phyloP scores from a whole-genome alignment of 2,113 vertebrate genomes.

The Lophochroa leadbeateri region DNA sequence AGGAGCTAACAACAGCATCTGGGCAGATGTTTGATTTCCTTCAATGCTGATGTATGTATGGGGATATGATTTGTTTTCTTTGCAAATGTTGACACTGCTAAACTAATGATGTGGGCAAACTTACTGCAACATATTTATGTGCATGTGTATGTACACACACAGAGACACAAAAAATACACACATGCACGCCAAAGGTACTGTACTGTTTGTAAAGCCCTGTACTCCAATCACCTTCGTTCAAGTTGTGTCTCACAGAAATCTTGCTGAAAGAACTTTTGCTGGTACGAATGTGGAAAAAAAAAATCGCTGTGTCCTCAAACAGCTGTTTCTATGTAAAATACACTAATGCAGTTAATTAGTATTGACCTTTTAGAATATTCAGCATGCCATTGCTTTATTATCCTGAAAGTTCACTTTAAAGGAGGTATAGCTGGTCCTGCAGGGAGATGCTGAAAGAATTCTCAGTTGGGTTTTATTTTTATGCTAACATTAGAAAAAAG shows the following conservation, averaged over 20 bases:
- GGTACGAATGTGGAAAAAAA: not conserved
- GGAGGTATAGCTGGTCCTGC: constrained; percentile 15
- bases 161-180: too few species aligned
- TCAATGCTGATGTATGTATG: not conserved
- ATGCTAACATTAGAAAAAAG: constrained; percentile 42
- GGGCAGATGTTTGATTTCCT: not conserved
- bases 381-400: constrained; percentile 51
- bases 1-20: not conserved
- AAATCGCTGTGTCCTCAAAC: not conserved
- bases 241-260: not conserved
- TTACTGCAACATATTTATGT: not conserved
- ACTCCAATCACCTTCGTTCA: not conserved
- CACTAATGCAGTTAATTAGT: constrained; percentile 72
- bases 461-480: constrained; percentile 52
- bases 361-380: constrained; percentile 74
- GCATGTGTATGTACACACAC: not conserved
- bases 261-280: not conserved
- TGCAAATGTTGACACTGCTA: not conserved
- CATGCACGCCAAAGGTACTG: rapidly evolving
- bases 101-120: not conserved
- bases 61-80: not conserved
- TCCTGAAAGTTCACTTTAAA: constrained; percentile 61
- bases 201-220: not conserved
- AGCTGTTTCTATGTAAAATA: constrained; percentile 60
- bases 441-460: constrained; percentile 8